These are phyloP conservation scores for Myiagra hebetior DNA, from an alignment of 2,113 vertebrate species.

Conservation along the genomic window DNA sequence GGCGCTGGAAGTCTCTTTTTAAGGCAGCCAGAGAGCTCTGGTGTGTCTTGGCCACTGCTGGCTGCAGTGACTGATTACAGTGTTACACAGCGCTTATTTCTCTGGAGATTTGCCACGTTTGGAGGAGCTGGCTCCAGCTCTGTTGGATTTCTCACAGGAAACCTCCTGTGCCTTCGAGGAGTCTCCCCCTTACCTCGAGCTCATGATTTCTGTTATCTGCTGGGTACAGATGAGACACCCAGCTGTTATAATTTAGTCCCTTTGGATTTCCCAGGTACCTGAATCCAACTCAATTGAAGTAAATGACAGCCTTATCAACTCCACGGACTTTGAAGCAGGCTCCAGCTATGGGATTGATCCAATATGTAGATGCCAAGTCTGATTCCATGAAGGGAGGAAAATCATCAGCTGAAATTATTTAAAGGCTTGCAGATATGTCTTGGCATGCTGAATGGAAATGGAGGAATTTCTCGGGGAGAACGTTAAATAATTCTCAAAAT, in stretches of 20 bases:
- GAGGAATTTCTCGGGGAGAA: neutral
- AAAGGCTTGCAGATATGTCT: slow-evolving; percentile 28
- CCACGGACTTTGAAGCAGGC: neutral
- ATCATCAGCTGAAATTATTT: slow-evolving; percentile 35
- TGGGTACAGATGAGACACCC: neutral
- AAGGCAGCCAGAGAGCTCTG: neutral
- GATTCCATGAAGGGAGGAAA: slow-evolving; percentile 37
- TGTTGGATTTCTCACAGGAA: neutral
- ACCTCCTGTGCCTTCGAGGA: neutral
- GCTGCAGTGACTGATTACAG: neutral
- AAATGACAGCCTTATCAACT: neutral
- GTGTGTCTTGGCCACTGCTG: neutral
- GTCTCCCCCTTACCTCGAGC: neutral
- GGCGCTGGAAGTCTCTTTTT: neutral
- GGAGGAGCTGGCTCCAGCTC: neutral
- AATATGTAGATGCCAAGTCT: neutral
- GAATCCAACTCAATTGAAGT: neutral
- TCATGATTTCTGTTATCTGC: neutral
- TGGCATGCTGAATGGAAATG: neutral
- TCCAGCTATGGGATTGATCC: neutral
- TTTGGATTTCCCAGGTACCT: neutral
- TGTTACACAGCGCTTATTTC: neutral
- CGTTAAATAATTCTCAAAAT: neutral
- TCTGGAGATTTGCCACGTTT: neutral
- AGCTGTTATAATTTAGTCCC: neutral